Conservation (phyloP, 2,888 invertebrate species). For the Cheilosia grossa region DNA sequence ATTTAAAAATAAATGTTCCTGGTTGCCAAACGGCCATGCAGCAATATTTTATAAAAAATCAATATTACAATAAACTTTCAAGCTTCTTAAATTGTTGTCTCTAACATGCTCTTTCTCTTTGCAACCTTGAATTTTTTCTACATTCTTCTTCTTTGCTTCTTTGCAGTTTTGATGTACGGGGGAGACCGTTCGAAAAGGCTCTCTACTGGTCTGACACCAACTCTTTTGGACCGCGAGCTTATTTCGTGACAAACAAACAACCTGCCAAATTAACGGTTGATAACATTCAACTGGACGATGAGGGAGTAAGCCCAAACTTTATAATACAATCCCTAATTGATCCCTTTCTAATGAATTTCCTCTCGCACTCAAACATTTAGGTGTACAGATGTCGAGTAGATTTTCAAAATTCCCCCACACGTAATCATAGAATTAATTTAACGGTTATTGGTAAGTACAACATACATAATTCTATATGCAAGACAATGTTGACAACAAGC, state of each 20-base stretch:
- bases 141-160: background rate
- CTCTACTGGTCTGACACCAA: slow-evolving; percentile 92
- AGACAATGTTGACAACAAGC: slow-evolving; percentile 5
- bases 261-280: slow-evolving; percentile 92
- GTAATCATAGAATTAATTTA: slow-evolving; percentile 94
- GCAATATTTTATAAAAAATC: no score
- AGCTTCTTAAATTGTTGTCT: no score
- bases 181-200: slow-evolving; percentile 91
- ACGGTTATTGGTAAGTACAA: slow-evolving; percentile 93
- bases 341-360: slow-evolving; percentile 1
- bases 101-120: no score
- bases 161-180: slow-evolving; percentile 92
- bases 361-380: slow-evolving; percentile 74
- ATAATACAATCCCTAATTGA: no score
- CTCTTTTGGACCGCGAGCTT: slow-evolving; percentile 92
- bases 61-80: no score
- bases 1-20: no score
- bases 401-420: slow-evolving; percentile 94
- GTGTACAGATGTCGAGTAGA: slow-evolving; percentile 94
- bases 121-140: background rate
- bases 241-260: slow-evolving; percentile 91
- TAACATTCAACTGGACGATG: slow-evolving; percentile 93
- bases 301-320: slow-evolving; percentile 85
- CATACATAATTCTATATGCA: background rate
- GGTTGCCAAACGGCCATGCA: no score